These are phyloP conservation scores for Palloptera scutellata DNA, from an alignment of 2,888 invertebrate genomes.

Conservation along the genomic window DNA sequence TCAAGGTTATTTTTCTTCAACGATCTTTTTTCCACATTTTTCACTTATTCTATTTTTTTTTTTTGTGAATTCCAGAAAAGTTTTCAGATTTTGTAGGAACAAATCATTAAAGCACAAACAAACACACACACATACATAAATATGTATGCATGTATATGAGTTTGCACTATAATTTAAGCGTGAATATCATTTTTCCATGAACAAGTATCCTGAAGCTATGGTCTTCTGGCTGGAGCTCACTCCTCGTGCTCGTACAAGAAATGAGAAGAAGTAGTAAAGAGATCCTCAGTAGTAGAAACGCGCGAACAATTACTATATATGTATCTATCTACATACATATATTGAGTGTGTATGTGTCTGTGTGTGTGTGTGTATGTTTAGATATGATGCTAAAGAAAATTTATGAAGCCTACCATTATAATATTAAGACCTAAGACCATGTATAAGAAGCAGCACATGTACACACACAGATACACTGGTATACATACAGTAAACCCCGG, in stretches of 20 bases:
- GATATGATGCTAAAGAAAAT: neutral
- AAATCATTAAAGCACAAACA: neutral
- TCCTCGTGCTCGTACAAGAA: too few species aligned
- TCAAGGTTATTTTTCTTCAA: too few species aligned
- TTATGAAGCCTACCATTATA: conserved; percentile 12
- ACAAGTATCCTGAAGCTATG: conserved; percentile 14
- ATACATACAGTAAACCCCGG: too few species aligned
- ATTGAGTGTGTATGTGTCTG: too few species aligned
- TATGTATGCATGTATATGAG: neutral
- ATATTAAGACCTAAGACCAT: neutral
- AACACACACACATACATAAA: neutral
- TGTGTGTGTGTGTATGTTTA: neutral
- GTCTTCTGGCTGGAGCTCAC: too few species aligned
- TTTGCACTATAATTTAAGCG: conserved; percentile 12
- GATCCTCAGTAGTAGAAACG: too few species aligned
- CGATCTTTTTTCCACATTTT: too few species aligned
- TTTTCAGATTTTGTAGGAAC: neutral
- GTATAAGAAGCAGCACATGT: neutral
- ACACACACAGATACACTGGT: too few species aligned
- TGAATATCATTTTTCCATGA: conserved; percentile 17
- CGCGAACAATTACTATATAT: neutral
- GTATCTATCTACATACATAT: neutral
- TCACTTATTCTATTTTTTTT: too few species aligned
- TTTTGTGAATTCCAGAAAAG: too few species aligned
- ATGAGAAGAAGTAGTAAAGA: too few species aligned